phyloP scores from a whole-genome alignment of 2,797 vertebrate genomes.

The Pseudochirops cupreus region DNA sequence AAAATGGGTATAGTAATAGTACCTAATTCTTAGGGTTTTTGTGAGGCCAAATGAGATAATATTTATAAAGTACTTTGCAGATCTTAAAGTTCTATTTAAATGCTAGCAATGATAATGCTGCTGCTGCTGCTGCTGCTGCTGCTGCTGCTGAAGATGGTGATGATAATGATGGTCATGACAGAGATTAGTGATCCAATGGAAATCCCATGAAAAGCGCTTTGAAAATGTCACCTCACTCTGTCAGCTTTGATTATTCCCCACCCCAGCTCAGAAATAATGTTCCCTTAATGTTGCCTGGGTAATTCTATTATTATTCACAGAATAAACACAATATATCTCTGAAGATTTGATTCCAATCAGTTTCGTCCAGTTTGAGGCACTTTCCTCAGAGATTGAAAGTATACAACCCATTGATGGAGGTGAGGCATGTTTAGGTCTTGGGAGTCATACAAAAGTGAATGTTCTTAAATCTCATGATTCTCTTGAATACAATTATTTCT shows the following conservation, averaged over 20 bases:
- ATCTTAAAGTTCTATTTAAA: neutral
- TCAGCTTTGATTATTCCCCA: neutral
- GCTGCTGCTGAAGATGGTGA: no score
- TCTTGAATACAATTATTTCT: neutral
- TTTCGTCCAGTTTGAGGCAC: slow-evolving; percentile 28
- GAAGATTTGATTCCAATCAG: slow-evolving; percentile 43
- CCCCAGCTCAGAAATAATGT: neutral
- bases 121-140: no score
- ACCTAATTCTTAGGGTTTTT: neutral
- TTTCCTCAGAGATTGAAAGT: slow-evolving; percentile 13
- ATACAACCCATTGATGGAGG: neutral
- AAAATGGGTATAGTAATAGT: neutral
- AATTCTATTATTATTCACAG: slow-evolving; percentile 19
- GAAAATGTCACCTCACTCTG: neutral
- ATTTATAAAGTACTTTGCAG: neutral
- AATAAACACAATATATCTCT: neutral
- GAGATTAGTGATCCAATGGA: neutral
- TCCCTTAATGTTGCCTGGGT: slow-evolving; percentile 13
- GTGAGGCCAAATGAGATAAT: neutral
- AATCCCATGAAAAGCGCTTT: neutral
- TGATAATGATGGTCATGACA: neutral
- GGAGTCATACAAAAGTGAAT: neutral
- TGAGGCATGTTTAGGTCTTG: neutral
- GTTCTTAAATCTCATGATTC: neutral
- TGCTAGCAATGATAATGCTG: neutral